A percentile compares a stretch with the other conserved stretches of the same genome.
Evolutionary conservation across 2,888 invertebrate species (phyloP).

Genomic region (Hanleya hanleyi): DNA sequence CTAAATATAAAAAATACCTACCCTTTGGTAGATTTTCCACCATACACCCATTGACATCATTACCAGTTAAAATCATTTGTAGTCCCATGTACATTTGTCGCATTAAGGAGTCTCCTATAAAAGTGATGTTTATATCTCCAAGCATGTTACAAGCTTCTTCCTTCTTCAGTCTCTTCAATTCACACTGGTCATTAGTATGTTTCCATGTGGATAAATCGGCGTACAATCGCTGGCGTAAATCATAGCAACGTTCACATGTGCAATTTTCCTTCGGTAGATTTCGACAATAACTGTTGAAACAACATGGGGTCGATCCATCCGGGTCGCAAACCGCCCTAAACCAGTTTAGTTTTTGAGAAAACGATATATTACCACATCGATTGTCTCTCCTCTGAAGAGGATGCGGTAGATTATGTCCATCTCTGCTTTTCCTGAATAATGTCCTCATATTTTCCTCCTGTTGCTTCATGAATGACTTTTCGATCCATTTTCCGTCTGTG

Average conservation of each 20-base stretch:
- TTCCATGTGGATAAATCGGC: slow-evolving; percentile 36
- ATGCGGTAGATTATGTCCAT: not conserved
- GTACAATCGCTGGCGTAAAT: slow-evolving; percentile 31
- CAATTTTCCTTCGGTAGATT: slow-evolving; percentile 20
- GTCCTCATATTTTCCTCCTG: not conserved
- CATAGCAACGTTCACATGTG: slow-evolving; percentile 27
- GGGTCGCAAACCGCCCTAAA: slow-evolving; percentile 36
- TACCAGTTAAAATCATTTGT: not conserved
- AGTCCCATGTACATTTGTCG: slow-evolving; percentile 28
- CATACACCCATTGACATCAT: not conserved
- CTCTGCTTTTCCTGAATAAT: not conserved
- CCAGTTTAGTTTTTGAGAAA: slow-evolving; percentile 5
- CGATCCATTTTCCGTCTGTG: not conserved
- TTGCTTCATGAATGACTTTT: not conserved
- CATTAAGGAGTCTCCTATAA: slow-evolving; percentile 37
- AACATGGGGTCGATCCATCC: slow-evolving; percentile 30
- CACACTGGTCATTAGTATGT: slow-evolving; percentile 16
- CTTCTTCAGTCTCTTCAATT: slow-evolving; percentile 9
- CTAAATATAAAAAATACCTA: no score
- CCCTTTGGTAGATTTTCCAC: not conserved
- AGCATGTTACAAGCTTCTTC: slow-evolving; percentile 26
- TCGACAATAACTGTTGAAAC: slow-evolving; percentile 30
- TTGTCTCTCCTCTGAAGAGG: not conserved
- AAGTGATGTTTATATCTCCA: slow-evolving; percentile 17
- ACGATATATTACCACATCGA: not conserved